These are phyloP conservation scores for Chelon labrosus DNA, from an alignment of 2,797 vertebrate species.

Conservation along the genomic window DNA sequence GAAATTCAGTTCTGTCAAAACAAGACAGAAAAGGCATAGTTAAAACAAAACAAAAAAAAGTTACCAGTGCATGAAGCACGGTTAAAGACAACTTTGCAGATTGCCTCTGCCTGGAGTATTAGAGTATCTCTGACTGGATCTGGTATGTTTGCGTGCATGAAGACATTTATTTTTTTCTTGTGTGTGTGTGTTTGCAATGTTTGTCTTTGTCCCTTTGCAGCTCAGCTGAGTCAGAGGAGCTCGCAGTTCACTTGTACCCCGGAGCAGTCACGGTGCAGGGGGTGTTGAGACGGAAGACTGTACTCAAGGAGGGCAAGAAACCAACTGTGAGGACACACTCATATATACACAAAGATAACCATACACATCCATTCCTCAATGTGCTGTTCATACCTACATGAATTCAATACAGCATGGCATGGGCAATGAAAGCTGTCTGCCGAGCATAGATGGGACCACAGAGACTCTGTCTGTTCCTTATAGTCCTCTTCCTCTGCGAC, in stretches of 20 bases:
- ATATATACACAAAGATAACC: conserved; percentile 3
- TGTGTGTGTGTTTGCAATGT: conserved; percentile 26
- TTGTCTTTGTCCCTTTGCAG: conserved; percentile 76
- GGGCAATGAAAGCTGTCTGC: conserved; percentile 28
- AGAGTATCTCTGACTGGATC: conserved; percentile 36
- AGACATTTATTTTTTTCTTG: conserved; percentile 17
- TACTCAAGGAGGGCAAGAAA: conserved; percentile 98
- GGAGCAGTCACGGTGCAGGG: conserved; percentile 97
- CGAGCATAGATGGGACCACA: conserved; percentile 26
- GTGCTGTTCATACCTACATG: conserved; percentile 14
- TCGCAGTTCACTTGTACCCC: conserved; percentile 96
- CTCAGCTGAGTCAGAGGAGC: conserved; percentile 96
- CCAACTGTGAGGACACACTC: conserved; percentile 90
- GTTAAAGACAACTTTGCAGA: conserved; percentile 52
- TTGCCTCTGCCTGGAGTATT: conserved; percentile 49
- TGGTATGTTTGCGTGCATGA: conserved; percentile 25
- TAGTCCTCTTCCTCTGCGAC: conserved; percentile 1
- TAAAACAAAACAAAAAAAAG: neutral
- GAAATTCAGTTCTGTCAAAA: conserved; percentile 39
- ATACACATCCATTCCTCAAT: neutral
- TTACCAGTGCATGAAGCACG: neutral
- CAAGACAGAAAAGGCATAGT: neutral
- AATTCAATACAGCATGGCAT: conserved; percentile 24
- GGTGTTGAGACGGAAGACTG: conserved; percentile 95
- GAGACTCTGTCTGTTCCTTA: conserved; percentile 34